These are phyloP conservation scores for Gopherus evgoodei DNA, from an alignment of 2,113 vertebrate genomes.

Conservation along the genomic window DNA sequence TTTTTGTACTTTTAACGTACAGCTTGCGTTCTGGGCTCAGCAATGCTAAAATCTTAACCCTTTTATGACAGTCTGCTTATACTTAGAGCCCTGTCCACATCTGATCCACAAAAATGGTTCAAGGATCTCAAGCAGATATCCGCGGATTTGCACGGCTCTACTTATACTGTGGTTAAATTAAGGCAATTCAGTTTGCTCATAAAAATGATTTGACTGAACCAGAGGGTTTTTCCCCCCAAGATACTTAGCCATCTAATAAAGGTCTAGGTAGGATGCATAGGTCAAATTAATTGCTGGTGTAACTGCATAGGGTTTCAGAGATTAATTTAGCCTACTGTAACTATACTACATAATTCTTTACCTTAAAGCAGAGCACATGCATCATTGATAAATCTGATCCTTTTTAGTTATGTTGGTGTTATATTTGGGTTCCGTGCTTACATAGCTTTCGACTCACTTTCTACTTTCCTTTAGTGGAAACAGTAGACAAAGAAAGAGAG, in stretches of 20 bases:
- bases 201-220: not conserved
- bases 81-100: not conserved
- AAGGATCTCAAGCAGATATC: no score
- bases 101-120: no score
- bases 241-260: not conserved
- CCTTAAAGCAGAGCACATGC: not conserved
- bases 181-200: not conserved
- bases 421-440: not conserved
- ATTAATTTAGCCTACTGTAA: accelerated
- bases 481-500: not conserved
- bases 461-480: not conserved
- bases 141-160: not conserved
- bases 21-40: not conserved
- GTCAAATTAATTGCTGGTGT: not conserved
- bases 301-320: not conserved
- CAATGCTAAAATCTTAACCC: not conserved
- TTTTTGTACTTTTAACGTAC: not conserved
- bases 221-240: not conserved
- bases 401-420: not conserved
- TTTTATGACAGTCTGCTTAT: not conserved
- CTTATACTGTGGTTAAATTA: not conserved
- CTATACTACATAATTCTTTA: not conserved
- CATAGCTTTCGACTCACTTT: not conserved
- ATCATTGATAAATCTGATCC: not conserved
- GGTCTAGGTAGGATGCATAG: not conserved